phyloP scores from a whole-genome alignment of 2,888 invertebrate genomes.

The Acleris emargana region DNA sequence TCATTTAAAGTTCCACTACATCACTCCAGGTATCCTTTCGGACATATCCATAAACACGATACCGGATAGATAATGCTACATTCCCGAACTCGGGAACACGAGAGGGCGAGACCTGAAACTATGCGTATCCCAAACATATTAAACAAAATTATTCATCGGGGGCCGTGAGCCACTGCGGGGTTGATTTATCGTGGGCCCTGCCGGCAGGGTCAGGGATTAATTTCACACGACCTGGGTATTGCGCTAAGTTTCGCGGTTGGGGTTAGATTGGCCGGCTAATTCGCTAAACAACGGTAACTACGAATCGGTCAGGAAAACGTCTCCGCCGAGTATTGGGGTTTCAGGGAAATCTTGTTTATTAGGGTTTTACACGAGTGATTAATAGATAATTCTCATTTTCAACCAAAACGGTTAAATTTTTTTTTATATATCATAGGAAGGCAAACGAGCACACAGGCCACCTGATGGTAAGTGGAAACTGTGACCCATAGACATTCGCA shows the following conservation, averaged over 20 bases:
- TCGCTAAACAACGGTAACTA: background rate
- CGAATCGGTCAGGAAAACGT: background rate
- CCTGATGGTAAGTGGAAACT: too few species aligned
- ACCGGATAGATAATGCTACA: background rate
- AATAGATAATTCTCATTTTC: too few species aligned
- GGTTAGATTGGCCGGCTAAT: background rate
- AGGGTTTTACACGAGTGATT: too few species aligned
- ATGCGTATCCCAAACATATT: conserved; percentile 19
- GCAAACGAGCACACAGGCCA: too few species aligned
- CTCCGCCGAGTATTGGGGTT: background rate
- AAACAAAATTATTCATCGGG: conserved; percentile 15
- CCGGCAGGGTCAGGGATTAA: background rate
- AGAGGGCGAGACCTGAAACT: conserved; percentile 16
- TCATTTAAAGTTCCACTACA: too few species aligned
- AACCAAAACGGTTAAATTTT: too few species aligned
- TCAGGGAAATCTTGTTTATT: background rate
- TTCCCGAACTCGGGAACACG: conserved; percentile 11
- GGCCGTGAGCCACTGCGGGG: background rate
- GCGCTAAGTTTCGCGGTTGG: background rate
- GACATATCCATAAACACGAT: too few species aligned
- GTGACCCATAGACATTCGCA: too few species aligned
- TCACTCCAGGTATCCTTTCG: too few species aligned
- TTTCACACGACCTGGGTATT: conserved; percentile 5
- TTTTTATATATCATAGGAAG: too few species aligned
- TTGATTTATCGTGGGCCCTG: conserved; percentile 6